Base-by-base conservation (phyloP, 2,113 vertebrate genomes). In the Eulemur rufifrons region DNA sequence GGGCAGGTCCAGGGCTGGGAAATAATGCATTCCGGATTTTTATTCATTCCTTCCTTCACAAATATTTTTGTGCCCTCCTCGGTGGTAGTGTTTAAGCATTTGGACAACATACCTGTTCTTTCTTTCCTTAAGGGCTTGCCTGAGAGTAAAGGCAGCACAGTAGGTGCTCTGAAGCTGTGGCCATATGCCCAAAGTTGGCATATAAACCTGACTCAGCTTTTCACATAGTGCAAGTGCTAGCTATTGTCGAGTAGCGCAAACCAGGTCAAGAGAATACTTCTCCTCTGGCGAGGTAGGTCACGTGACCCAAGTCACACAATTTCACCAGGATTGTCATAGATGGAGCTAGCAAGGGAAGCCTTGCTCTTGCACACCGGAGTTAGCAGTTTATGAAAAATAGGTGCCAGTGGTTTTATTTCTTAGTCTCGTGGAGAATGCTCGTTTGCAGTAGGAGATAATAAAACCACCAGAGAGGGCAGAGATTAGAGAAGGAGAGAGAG, bases 201-300 rank as follows among this genome's bases (percentile, higher is more conserved):
- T 85, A 50, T 56, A 89, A 71, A 45, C 83, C 73, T 83, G 73
- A 73, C 61, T 96, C 64, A 91, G 83, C 80, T 96, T 92, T 94
- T 92, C 88, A 68, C 20, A 95, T 50, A 94, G 69, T 59, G 37
- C 63, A 89, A 94, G 50, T 68, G 91, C 39, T 74, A 80, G 42
- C 71, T 95, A 69, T 76, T 93, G 64, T 64, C 6, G 15, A 21
- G 3, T 69, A 69, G 63, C 27, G 80, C 42, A 82, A 61, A 59
- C 5, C 32, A 86, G 45, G 59, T 66, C 39, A 37, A 32, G 21
- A 93, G 71, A 86, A 88, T 66, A 54, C 47, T 59, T 81, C 20
- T 68, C 27, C 61, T 94, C 14, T 78, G 56, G 3, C 34, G 45
- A 85, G 20, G 52, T 59, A 87, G 81, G 50, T 47, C 52, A 63